Conservation (phyloP, 2,113 vertebrate genomes). For the Kryptolebias marmoratus region DNA sequence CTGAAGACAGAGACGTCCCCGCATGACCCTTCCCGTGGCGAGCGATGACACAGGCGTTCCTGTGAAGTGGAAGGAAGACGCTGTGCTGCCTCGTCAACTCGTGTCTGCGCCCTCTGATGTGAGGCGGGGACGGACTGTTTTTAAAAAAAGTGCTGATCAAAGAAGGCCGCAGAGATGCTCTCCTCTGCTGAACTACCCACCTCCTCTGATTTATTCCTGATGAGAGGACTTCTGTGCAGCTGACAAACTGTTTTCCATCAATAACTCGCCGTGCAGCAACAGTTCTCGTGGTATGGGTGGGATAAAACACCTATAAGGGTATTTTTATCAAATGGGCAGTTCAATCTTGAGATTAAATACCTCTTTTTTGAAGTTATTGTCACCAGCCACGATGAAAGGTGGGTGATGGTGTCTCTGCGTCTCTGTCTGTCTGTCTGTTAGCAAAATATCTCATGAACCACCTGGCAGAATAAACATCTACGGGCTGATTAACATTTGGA, state of each 20-base stretch:
- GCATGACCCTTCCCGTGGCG: background rate
- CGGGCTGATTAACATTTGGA: too few species aligned
- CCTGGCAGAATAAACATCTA: too few species aligned
- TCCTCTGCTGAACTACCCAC: slow-evolving; percentile 3
- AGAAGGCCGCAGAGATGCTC: slow-evolving; percentile 9
- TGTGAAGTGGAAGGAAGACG: slow-evolving; percentile 21
- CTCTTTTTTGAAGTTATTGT: too few species aligned
- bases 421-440: too few species aligned
- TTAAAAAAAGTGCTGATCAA: slow-evolving; percentile 6
- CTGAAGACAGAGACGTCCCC: background rate
- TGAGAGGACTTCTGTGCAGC: background rate
- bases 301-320: too few species aligned
- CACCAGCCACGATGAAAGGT: too few species aligned
- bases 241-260: background rate
- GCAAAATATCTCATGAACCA: too few species aligned
- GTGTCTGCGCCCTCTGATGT: slow-evolving; percentile 29
- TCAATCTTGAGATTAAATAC: too few species aligned
- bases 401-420: too few species aligned
- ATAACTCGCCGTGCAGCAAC: background rate
- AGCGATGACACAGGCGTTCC: background rate
- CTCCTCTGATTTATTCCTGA: slow-evolving; percentile 5
- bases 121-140: slow-evolving; percentile 25
- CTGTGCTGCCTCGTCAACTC: slow-evolving; percentile 13
- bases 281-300: background rate
- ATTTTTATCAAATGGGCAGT: too few species aligned